Conservation (phyloP, 2,888 invertebrate genomes). For the Toxonevra muliebris region DNA sequence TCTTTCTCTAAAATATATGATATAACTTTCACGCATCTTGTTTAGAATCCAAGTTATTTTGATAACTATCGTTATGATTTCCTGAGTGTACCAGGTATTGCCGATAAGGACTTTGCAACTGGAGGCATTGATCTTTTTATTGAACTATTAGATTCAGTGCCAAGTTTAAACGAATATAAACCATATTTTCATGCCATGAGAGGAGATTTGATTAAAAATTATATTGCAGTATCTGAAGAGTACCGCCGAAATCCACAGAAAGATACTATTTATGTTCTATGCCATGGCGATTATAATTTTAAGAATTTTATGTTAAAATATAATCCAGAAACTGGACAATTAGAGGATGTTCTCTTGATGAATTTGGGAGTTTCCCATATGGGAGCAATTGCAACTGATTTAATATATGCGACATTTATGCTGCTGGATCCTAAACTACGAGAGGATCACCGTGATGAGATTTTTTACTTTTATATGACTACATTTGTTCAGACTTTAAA, state of each 20-base stretch:
- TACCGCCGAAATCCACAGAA: constrained; percentile 32
- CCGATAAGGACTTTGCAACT: background rate
- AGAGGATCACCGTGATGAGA: background rate
- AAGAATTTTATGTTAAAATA: constrained; percentile 49
- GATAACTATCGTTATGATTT: constrained; percentile 1
- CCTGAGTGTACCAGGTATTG: background rate
- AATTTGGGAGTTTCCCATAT: constrained; percentile 49
- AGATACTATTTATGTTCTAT: constrained; percentile 43
- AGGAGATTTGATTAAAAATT: background rate
- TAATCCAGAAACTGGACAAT: constrained; percentile 5
- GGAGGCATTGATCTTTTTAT: background rate
- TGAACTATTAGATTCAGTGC: background rate
- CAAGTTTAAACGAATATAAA: background rate
- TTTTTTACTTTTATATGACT: no score
- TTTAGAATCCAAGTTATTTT: constrained; percentile 5
- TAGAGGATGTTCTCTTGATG: constrained; percentile 44
- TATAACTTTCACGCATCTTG: background rate
- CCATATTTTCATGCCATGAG: constrained; percentile 1
- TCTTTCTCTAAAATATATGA: background rate
- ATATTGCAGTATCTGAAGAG: background rate
- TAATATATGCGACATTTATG: constrained; percentile 39
- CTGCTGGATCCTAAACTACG: no score
- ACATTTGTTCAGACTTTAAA: no score
- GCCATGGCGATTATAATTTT: constrained; percentile 50
- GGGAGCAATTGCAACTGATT: constrained; percentile 44